phyloP scores from a whole-genome alignment of 2,113 vertebrate genomes.

The Cichladusa arquata region DNA sequence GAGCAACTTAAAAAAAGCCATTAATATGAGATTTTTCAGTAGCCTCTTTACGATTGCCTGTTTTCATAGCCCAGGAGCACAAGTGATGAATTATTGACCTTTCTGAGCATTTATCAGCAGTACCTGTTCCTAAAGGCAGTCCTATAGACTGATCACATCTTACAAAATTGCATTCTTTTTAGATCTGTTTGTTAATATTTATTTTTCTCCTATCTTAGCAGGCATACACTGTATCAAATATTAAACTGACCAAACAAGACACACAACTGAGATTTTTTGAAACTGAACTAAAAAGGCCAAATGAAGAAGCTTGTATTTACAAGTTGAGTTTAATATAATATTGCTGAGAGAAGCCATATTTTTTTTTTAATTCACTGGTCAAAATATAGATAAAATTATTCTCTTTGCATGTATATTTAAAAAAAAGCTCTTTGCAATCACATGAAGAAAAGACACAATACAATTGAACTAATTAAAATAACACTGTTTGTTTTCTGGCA shows the following conservation, averaged over 20 bases:
- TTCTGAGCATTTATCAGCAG: constrained; percentile 7
- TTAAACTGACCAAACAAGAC: neutral
- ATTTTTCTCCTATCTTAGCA: neutral
- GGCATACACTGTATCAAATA: neutral
- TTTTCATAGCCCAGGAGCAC: neutral
- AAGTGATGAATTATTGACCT: constrained; percentile 13
- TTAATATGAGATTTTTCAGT: neutral
- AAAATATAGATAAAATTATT: neutral
- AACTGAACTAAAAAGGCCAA: neutral
- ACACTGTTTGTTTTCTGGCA: neutral
- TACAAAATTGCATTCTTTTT: neutral
- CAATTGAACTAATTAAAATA: neutral
- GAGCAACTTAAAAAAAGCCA: neutral
- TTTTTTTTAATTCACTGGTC: neutral
- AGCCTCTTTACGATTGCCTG: neutral
- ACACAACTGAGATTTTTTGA: neutral
- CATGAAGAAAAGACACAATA: neutral
- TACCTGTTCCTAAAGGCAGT: neutral
- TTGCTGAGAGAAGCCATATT: neutral
- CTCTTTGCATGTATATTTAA: neutral
- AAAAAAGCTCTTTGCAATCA: neutral
- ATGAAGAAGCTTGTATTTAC: neutral
- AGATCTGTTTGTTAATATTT: neutral
- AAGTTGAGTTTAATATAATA: neutral
- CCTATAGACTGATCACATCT: neutral